phyloP scores from a whole-genome alignment of 2,888 invertebrate genomes.

The Pomacea canaliculata region DNA sequence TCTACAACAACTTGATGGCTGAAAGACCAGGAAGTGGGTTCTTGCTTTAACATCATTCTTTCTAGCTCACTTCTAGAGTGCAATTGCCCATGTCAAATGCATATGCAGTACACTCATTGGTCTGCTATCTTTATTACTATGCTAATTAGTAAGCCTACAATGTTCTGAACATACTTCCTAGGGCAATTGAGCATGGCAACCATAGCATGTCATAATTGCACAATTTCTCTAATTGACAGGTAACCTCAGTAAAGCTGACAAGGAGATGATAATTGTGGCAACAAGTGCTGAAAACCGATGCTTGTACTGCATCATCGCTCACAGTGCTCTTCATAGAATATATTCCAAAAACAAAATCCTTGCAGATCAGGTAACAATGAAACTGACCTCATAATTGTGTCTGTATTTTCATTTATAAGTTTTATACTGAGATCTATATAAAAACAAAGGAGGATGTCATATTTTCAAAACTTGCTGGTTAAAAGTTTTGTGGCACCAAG shows the following conservation, averaged over 20 bases:
- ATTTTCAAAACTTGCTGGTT: too few relatives aligned
- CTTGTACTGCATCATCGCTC: slow-evolving; percentile 59
- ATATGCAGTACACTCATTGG: too few relatives aligned
- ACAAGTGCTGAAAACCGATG: slow-evolving; percentile 58
- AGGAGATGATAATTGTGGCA: slow-evolving; percentile 63
- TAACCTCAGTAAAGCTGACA: slow-evolving; percentile 59
- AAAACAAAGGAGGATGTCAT: too few relatives aligned
- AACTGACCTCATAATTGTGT: too few relatives aligned
- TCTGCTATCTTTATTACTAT: too few relatives aligned
- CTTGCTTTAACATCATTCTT: neutral
- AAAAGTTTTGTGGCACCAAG: too few relatives aligned
- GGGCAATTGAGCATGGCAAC: too few relatives aligned
- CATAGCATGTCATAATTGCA: neutral
- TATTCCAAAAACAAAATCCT: slow-evolving; percentile 51
- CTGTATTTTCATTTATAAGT: neutral
- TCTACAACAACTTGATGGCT: slow-evolving; percentile 57
- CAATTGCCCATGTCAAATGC: too few relatives aligned
- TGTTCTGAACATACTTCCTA: too few relatives aligned
- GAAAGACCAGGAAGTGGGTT: slow-evolving; percentile 36
- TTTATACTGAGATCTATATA: too few relatives aligned
- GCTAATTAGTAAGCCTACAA: too few relatives aligned
- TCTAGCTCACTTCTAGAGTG: too few relatives aligned
- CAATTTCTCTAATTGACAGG: slow-evolving; percentile 36
- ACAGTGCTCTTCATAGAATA: slow-evolving; percentile 57
- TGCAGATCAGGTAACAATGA: slow-evolving; percentile 58